Percentiles rank a stretch among this genome's conserved stretches.
phyloP scores from a whole-genome alignment of 2,113 vertebrate species.

The Dicentrarchus labrax region DNA sequence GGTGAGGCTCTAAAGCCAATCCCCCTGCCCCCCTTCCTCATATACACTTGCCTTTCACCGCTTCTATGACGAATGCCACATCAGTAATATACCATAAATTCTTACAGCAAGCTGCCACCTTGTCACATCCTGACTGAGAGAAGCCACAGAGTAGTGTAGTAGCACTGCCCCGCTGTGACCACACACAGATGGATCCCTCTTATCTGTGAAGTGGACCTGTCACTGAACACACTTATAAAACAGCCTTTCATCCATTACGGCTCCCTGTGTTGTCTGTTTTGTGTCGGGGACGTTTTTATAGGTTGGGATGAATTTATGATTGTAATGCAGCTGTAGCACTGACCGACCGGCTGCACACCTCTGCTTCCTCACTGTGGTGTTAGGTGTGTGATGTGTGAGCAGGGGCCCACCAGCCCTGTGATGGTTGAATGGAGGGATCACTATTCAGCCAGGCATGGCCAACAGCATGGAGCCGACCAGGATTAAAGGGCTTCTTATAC shows the following conservation, averaged over 20 bases:
- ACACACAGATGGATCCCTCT: constrained; percentile 65
- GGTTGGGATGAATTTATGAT: constrained; percentile 68
- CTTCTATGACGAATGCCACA: constrained; percentile 59
- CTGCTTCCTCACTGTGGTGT: constrained; percentile 28
- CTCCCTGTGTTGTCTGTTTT: constrained; percentile 71
- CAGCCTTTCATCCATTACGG: constrained; percentile 74
- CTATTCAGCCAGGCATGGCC: constrained; percentile 51
- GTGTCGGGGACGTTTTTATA: constrained; percentile 63
- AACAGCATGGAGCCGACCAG: constrained; percentile 51
- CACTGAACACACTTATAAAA: constrained; percentile 76
- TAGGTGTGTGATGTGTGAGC: constrained; percentile 22
- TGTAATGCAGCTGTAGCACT: constrained; percentile 54
- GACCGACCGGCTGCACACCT: constrained; percentile 45
- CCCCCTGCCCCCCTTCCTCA: background rate
- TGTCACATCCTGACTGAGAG: constrained; percentile 57
- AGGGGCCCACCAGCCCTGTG: background rate
- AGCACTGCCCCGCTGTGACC: constrained; percentile 59
- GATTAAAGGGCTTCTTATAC: constrained; percentile 54
- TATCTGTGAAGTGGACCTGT: constrained; percentile 77
- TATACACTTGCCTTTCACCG: constrained; percentile 49
- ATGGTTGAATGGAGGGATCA: constrained; percentile 61
- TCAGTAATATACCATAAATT: constrained; percentile 64
- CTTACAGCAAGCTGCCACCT: constrained; percentile 58
- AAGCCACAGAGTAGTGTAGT: constrained; percentile 42
- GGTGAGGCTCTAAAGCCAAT: constrained; percentile 56